Evolutionary conservation across 2,888 invertebrate genomes (phyloP), one percentile per base, ranked within the genome.

Genomic region (Xestobium rufovillosum): DNA sequence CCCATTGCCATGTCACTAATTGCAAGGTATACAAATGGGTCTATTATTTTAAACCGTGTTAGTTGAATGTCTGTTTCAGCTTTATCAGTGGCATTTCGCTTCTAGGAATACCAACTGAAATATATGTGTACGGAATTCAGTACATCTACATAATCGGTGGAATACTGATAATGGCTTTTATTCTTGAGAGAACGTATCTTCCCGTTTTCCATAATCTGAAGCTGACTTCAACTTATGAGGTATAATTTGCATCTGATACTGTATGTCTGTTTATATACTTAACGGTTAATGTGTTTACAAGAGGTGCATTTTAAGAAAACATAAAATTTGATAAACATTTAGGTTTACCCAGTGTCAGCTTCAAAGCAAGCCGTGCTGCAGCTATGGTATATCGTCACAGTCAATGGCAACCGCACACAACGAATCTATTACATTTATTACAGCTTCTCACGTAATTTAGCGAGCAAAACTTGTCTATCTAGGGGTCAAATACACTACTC

Each of bases 1-100:
- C 90, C 90, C 2, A 81, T 90, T 35, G 75, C 87, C 16, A 74
- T 90, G 73, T 90, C 89, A 1, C 71, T 91, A 17, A 79, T 90
- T 41, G 89, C 90, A 34, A 88, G 83, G 83, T 83, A 59, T 60
- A 57, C 45, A 26, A 9, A 23, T 8, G 8, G n/a, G 23, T 23
- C n/a, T 8, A n/a, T 9, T n/a, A n/a, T n/a, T 8, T 23, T 23
- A 23, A 23, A 23, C n/a, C n/a, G 23, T n/a, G 8, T 23, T n/a
- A 23, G 8, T 23, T 23, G 36, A n/a, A n/a, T n/a, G n/a, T n/a
- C n/a, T n/a, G n/a, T n/a, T n/a, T n/a, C 59, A 78, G 83, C 60
- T 83, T 80, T 42, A 75, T 84, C 39, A 84, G 83, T 9, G 85
- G 84, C 2, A 85, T 86, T 44, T 84, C 85, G 0, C 60, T 87